Evolutionary conservation across 2,888 invertebrate species (phyloP).

Genomic region (Coleophora flavipennella): DNA sequence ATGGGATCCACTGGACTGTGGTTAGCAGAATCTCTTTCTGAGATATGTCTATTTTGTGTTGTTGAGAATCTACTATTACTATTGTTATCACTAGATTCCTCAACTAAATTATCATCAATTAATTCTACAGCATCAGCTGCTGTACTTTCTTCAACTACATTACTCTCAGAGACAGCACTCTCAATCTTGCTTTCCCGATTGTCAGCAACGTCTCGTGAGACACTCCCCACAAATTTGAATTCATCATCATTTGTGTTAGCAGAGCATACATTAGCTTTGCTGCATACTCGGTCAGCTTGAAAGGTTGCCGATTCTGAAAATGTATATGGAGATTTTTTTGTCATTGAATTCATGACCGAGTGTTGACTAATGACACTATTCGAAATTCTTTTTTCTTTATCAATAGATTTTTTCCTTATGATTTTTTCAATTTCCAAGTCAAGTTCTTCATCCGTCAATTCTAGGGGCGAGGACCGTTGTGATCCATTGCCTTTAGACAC

Average conservation of each 20-base stretch:
- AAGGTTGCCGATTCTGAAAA: slow-evolving; percentile 27
- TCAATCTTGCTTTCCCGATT: slow-evolving; percentile 34
- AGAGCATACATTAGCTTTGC: slow-evolving; percentile 23
- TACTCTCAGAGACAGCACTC: slow-evolving; percentile 26
- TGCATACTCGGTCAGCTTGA: slow-evolving; percentile 30
- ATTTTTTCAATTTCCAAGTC: slow-evolving; percentile 79
- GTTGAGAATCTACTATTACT: slow-evolving; percentile 48
- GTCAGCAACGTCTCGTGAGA: slow-evolving; percentile 26
- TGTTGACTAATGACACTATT: slow-evolving; percentile 20
- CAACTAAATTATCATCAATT: slow-evolving; percentile 44
- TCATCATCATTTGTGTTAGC: slow-evolving; percentile 25
- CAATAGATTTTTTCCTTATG: slow-evolving; percentile 69
- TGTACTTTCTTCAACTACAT: slow-evolving; percentile 28
- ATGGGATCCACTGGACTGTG: slow-evolving; percentile 83
- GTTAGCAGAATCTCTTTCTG: slow-evolving; percentile 81
- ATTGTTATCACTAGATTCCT: slow-evolving; percentile 46
- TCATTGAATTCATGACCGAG: slow-evolving; percentile 23
- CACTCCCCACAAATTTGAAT: slow-evolving; percentile 17
- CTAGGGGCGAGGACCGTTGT: slow-evolving; percentile 70
- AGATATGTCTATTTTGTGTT: slow-evolving; percentile 49
- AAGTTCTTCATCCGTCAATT: slow-evolving; percentile 77
- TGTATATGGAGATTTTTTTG: slow-evolving; percentile 28
- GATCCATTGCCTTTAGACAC: slow-evolving; percentile 63
- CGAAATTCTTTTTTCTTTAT: slow-evolving; percentile 54
- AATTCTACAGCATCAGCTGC: slow-evolving; percentile 37